Evolutionary conservation across 2,888 invertebrate genomes (phyloP).

Genomic region (Subacronicta megacephala): DNA sequence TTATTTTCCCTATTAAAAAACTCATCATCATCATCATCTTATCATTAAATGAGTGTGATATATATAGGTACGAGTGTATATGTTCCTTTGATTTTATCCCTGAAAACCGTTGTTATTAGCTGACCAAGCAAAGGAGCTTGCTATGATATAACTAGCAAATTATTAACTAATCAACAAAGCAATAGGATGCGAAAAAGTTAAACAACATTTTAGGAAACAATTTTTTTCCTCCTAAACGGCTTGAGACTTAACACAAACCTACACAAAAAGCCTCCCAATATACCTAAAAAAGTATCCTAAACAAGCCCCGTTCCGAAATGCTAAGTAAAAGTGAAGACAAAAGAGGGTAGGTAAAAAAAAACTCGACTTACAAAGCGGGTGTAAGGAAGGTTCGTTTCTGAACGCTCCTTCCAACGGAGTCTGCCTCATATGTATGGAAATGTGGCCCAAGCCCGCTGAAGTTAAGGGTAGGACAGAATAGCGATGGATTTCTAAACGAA

Average conservation of each 20-base stretch:
- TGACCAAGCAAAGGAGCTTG: no score
- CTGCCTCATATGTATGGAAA: slow-evolving; percentile 87
- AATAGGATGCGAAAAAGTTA: neutral
- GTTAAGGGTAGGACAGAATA: slow-evolving; percentile 29
- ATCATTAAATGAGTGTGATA: no score
- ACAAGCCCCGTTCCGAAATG: slow-evolving; percentile 36
- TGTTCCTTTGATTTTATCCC: no score
- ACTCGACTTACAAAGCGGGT: slow-evolving; percentile 48
- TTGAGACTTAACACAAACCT: slow-evolving; percentile 21
- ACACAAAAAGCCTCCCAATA: slow-evolving; percentile 15
- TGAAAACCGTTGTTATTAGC: no score
- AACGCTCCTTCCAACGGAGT: slow-evolving; percentile 52
- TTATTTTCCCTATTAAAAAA: no score
- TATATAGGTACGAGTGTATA: no score
- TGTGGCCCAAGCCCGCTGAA: slow-evolving; percentile 66
- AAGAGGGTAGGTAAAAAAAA: slow-evolving; percentile 45
- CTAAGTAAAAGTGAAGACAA: slow-evolving; percentile 51
- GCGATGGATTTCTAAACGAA: neutral
- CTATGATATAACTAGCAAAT: no score
- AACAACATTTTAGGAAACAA: neutral
- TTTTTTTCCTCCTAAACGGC: slow-evolving; percentile 5
- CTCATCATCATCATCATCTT: no score
- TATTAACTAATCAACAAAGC: neutral
- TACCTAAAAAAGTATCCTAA: slow-evolving; percentile 33
- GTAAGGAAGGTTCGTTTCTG: slow-evolving; percentile 58